phyloP scores from a whole-genome alignment of 1,140 invertebrate genomes.

The Ruditapes philippinarum region DNA sequence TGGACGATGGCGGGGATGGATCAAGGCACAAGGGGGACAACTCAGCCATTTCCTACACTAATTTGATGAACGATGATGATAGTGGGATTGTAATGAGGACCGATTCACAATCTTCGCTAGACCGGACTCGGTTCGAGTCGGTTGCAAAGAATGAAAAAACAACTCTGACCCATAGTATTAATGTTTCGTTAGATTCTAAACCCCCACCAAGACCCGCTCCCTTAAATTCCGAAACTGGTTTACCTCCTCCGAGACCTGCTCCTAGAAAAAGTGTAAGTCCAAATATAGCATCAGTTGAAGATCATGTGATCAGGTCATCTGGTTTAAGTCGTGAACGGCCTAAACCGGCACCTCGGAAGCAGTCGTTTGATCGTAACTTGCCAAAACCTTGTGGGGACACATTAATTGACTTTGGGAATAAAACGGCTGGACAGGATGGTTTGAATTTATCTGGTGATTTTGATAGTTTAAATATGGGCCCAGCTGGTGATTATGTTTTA shows the following conservation, averaged over 20 bases:
- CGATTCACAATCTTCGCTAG: constrained; percentile 40
- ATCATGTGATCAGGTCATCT: constrained; percentile 1
- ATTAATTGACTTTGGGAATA: background rate
- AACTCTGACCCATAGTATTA: background rate
- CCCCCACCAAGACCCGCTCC: background rate
- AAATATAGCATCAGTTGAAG: constrained; percentile 10
- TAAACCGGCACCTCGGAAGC: constrained; percentile 1
- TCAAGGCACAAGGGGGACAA: constrained; percentile 30
- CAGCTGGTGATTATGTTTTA: constrained; percentile 46
- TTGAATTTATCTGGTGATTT: constrained; percentile 19
- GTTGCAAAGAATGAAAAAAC: background rate
- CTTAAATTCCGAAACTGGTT: background rate
- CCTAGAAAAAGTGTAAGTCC: constrained; percentile 53
- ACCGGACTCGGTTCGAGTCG: background rate
- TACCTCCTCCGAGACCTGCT: constrained; percentile 10
- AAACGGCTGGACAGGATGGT: background rate
- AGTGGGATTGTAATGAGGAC: constrained; percentile 60
- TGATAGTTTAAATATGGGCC: constrained; percentile 2
- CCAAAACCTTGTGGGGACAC: background rate
- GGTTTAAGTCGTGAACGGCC: constrained; percentile 2
- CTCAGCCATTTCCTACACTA: constrained; percentile 33
- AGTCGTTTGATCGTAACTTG: background rate
- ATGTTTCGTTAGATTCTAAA: background rate
- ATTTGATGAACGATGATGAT: constrained; percentile 50
- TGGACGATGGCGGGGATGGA: background rate